Base-by-base conservation (phyloP, 1,140 invertebrate genomes). In the Psilanteris sp. region DNA sequence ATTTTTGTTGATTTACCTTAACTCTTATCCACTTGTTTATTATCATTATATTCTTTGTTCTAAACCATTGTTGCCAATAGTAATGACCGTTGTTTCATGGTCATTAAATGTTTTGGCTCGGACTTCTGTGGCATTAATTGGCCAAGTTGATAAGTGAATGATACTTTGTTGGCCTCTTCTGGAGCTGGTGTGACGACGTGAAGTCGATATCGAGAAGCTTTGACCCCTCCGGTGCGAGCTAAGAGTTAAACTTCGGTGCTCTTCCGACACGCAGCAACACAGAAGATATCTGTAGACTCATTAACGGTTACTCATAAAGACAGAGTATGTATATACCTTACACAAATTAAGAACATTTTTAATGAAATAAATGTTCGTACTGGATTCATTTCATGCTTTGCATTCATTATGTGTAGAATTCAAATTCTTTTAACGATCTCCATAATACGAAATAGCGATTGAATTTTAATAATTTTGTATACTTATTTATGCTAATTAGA, bases 121-220 rank as follows among this genome's bases (percentile, higher is more conserved):
- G n/a, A 6, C 24, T 20, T 39, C 32, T 1, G 32, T 39, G 1
- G 43, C 4, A 7, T 48, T 62, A 41, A 62, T 37, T 46, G 29
- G 41, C 55, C 55, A 61, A 18, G 39, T 62, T 13, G 41, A 24
- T 13, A 62, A 27, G n/a, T 44, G 79, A 29, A 83, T 70, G n/a
- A 59, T 46, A 34, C 64, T 79, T 13, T 81, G 83, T 27, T 83
- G 81, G 3, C 79, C 78, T 3, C 80, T 77, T 4, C 82, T 79
- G 4, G 81, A 84, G 29, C 79, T 79, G 1, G 73, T 20, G 4
- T 81, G 77, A 1, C 80, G 78, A 1, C 74, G 79, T 0, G 83
- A 85, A 10, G 68, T 83, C 4, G 84, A 79, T 14, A 83, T 37
- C 1, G 85, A 83, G 48, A 82, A 76, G 55, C 85, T 86, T 20